Evolutionary conservation across 2,888 invertebrate species (phyloP).

Genomic region (Cosmia pyralina): DNA sequence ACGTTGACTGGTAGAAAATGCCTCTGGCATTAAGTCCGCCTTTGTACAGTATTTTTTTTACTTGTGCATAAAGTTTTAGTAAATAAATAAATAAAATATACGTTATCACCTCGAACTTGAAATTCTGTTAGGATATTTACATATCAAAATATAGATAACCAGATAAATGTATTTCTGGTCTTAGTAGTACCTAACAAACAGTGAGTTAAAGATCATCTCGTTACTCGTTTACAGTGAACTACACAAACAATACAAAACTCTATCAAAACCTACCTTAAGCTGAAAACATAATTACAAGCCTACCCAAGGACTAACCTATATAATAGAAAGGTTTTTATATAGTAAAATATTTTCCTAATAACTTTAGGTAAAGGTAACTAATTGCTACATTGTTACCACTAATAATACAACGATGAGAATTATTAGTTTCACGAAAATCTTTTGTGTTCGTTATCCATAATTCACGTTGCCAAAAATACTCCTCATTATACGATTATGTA

Average conservation of each 20-base stretch:
- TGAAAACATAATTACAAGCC: conserved; percentile 23
- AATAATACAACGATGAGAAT: conserved; percentile 46
- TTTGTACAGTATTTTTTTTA: too few relatives aligned
- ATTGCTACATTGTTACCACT: conserved; percentile 54
- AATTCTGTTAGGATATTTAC: not conserved
- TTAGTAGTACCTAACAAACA: not conserved
- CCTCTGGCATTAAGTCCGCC: too few relatives aligned
- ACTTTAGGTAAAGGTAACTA: conserved; percentile 40
- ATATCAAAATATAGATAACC: not conserved
- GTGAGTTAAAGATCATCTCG: not conserved
- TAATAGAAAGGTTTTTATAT: conserved; percentile 19
- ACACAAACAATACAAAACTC: conserved; percentile 14
- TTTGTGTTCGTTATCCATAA: conserved; percentile 51
- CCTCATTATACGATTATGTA: conserved; percentile 19
- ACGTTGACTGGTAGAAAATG: too few relatives aligned
- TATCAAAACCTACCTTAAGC: conserved; percentile 2
- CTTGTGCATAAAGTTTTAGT: too few relatives aligned
- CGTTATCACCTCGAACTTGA: not conserved
- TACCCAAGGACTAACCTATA: conserved; percentile 4
- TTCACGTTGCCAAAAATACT: conserved; percentile 40
- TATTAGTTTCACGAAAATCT: conserved; percentile 54
- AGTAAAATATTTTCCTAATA: conserved; percentile 23
- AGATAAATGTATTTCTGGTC: not conserved
- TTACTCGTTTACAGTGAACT: not conserved
- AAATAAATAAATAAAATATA: too few relatives aligned